Evolutionary conservation across 2,113 vertebrate genomes (phyloP), one percentile per base, ranked within the genome.

Genomic region (Gnathonemus echidnorhynchus): DNA sequence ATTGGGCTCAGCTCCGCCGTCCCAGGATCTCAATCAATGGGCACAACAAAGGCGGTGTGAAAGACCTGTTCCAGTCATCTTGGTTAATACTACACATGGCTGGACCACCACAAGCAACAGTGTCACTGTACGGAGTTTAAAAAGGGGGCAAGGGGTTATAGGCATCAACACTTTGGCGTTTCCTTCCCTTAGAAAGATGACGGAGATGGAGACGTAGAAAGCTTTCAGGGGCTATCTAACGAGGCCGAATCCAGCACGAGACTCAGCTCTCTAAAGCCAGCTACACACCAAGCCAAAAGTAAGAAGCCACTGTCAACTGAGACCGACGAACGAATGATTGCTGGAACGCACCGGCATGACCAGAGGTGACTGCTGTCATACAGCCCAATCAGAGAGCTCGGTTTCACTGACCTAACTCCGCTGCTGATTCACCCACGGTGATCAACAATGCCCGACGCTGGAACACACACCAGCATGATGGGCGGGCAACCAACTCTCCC

Each of bases 61-160:
- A 87, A 89, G 88, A 66, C 24, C 87, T 66, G 80, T 85, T 86
- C 90, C 91, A 56, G 93, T 94, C 93, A 91, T 93, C 93, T 49
- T 93, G 93, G 94, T 90, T 94, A 56, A 56, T 56, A 94, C 94
- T 90, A 84, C 89, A 92, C 90, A 88, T 90, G 90, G 66, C 88
- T 27, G 87, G 86, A 91, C 70, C 83, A 53, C 66, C 90, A 74
- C 74, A 80, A 90, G 91, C 56, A 93, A 92, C 88, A 42, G 39
- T 42, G 39, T 10, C 19, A n/a, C 42, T 17, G 35, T 17, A 45
- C 42, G 17, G 42, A 24, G 62, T 31, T 31, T 48, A 46, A 48
- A 85, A 85, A 42, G 42, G 39, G 7, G 21, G 24, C 5, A 8
- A 42, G 42, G 21, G 24, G 19, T 10, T 46, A 85, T 5, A n/a